phyloP scores from a whole-genome alignment of 2,113 vertebrate genomes.

The Sturnira hondurensis region DNA sequence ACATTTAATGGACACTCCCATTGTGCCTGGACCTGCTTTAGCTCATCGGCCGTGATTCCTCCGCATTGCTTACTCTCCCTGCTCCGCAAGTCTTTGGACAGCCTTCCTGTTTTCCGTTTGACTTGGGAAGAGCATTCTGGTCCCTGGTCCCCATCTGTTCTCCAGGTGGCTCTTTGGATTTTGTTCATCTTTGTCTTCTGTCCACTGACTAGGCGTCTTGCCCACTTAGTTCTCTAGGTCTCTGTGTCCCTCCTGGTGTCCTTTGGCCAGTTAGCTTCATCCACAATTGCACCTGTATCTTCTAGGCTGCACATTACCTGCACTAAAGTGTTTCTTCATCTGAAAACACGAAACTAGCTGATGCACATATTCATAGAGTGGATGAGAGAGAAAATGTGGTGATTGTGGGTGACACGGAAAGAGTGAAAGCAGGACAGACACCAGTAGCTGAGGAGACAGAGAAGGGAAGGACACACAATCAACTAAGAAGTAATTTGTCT shows the following conservation, averaged over 20 bases:
- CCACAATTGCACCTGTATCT: background rate
- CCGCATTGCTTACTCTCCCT: background rate
- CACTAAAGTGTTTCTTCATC: background rate
- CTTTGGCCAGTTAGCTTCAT: background rate
- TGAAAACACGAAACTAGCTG: slow-evolving; percentile 6
- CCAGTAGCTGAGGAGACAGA: background rate
- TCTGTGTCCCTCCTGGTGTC: background rate
- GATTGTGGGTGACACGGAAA: background rate
- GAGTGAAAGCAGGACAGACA: background rate
- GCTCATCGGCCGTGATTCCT: background rate
- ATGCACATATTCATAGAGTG: background rate
- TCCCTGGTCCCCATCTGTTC: slow-evolving; percentile 19
- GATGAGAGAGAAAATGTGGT: background rate
- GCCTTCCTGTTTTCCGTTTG: background rate
- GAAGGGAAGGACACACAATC: background rate
- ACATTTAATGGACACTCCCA: accelerated
- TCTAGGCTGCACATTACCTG: background rate
- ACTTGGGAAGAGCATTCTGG: background rate
- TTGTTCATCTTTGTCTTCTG: slow-evolving; percentile 37
- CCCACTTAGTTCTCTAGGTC: background rate
- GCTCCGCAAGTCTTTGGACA: background rate
- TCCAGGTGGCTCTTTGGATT: slow-evolving; percentile 50
- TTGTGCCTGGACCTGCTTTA: background rate
- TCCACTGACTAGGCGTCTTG: slow-evolving; percentile 11
- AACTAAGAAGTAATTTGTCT: background rate